A percentile compares a stretch with the other conserved stretches of the same genome.
These are phyloP conservation scores for Schrankia costaestrigalis DNA, from an alignment of 2,888 invertebrate species.

Conservation along the genomic window DNA sequence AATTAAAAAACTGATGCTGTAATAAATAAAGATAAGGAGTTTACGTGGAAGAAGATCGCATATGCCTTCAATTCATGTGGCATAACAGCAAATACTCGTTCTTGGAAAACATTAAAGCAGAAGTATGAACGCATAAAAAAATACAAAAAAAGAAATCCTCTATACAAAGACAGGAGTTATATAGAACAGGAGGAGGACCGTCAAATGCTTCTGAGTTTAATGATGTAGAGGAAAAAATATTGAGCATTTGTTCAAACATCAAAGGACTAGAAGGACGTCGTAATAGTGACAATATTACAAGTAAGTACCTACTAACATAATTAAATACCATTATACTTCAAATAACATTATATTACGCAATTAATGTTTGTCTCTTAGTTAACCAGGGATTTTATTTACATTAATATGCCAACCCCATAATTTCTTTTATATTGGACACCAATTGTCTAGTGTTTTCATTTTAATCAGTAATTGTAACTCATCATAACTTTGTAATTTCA, in stretches of 20 bases:
- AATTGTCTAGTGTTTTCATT: no score
- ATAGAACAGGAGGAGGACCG: slow-evolving; percentile 8
- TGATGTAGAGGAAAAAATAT: slow-evolving; percentile 2
- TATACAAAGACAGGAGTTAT: slow-evolving; percentile 3
- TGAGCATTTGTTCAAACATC: slow-evolving; percentile 4
- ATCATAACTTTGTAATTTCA: no score
- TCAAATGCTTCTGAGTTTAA: slow-evolving; percentile 4
- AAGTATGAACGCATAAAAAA: not conserved
- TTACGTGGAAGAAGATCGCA: not conserved
- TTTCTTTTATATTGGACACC: no score
- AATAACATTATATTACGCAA: not conserved
- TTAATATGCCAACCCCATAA: no score
- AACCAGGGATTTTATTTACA: no score
- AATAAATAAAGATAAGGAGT: not conserved
- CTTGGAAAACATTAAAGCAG: not conserved
- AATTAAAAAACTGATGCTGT: not conserved
- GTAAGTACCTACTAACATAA: not conserved
- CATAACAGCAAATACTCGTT: not conserved
- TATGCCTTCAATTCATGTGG: not conserved
- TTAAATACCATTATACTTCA: not conserved
- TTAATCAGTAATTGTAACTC: no score
- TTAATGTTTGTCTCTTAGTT: not conserved
- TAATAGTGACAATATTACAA: slow-evolving; percentile 5
- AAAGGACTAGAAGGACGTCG: slow-evolving; percentile 4
- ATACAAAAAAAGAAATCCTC: slow-evolving; percentile 1